Evolutionary conservation across 2,888 invertebrate genomes (phyloP).

Genomic region (Plagiodera versicolora): DNA sequence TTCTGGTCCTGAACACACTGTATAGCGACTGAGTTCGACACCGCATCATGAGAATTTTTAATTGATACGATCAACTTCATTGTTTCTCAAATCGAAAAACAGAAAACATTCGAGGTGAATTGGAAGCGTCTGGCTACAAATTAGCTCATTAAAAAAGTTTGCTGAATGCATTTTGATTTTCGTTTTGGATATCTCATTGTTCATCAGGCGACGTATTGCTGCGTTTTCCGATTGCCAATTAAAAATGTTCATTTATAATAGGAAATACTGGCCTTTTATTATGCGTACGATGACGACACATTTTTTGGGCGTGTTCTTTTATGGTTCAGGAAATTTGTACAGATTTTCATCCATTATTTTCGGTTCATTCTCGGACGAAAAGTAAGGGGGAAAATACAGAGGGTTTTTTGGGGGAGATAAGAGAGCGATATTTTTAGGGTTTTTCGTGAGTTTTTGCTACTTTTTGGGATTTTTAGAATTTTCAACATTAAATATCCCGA

Average conservation of each 20-base stretch:
- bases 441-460: too few relatives aligned
- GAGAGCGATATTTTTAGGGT: too few relatives aligned
- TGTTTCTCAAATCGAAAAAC: conserved; percentile 6
- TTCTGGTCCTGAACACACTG: neutral
- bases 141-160: conserved; percentile 41
- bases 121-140: conserved; percentile 5
- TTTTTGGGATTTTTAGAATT: too few relatives aligned
- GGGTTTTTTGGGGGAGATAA: too few relatives aligned
- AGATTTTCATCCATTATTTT: neutral
- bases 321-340: neutral
- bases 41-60: neutral
- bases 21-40: neutral
- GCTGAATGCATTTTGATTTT: neutral
- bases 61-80: neutral
- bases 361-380: neutral
- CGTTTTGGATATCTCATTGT: conserved; percentile 15
- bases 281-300: neutral
- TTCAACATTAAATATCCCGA: too few relatives aligned
- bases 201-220: conserved; percentile 13
- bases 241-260: conserved; percentile 24
- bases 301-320: neutral
- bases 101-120: conserved; percentile 23
- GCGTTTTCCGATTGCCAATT: conserved; percentile 25
- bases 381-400: too few relatives aligned
- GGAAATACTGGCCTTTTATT: neutral